phyloP scores from a whole-genome alignment of 2,888 invertebrate genomes.

The Drosophila nigritarsus region DNA sequence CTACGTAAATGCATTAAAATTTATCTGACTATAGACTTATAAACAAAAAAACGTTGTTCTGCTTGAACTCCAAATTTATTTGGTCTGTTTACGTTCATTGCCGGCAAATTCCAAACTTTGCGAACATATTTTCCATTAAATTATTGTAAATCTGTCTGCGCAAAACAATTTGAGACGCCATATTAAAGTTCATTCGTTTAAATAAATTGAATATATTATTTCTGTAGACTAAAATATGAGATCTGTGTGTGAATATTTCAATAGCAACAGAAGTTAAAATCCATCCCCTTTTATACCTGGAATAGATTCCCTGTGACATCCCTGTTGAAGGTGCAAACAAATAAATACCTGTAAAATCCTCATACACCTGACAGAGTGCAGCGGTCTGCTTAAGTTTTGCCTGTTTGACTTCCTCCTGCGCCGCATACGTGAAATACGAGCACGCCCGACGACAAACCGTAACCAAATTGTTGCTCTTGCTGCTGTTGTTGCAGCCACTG shows the following conservation, averaged over 20 bases:
- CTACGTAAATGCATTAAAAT: not conserved
- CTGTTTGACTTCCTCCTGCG: conserved; percentile 54
- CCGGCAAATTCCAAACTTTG: conserved; percentile 16
- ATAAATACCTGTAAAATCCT: conserved; percentile 74
- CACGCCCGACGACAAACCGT: conserved; percentile 62
- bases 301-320: not conserved
- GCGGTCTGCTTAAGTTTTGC: conserved; percentile 59
- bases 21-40: not conserved
- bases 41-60: conserved; percentile 11
- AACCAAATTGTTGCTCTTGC: conserved; percentile 49
- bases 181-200: not conserved
- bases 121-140: conserved; percentile 13
- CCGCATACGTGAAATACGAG: conserved; percentile 64
- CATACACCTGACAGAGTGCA: conserved; percentile 70
- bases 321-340: conserved; percentile 3
- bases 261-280: not conserved
- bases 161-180: not conserved
- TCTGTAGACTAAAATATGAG: conserved; percentile 6
- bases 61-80: conserved; percentile 29
- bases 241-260: not conserved
- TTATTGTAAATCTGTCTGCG: conserved; percentile 6
- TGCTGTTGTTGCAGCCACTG: conserved; percentile 17
- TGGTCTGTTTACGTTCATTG: conserved; percentile 27
- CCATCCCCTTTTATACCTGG: conserved; percentile 15
- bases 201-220: not conserved